Evolutionary conservation across 2,113 vertebrate species (phyloP).

Genomic region (Apteryx mantelli): DNA sequence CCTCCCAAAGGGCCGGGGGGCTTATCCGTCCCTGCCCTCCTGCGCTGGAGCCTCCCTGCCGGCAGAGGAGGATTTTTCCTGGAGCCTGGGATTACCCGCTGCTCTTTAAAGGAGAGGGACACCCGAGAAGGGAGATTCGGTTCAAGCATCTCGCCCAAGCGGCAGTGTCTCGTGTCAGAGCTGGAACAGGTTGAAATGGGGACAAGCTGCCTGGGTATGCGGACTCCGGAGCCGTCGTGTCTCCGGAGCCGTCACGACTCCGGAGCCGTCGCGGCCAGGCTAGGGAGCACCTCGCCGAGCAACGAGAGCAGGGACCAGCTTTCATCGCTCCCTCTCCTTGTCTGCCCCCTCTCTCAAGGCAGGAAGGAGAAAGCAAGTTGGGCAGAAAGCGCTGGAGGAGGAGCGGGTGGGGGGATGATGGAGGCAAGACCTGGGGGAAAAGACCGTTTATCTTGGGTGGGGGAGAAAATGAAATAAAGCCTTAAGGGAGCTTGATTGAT

Average conservation of each 20-base stretch:
- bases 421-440: background rate
- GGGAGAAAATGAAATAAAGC: background rate
- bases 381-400: background rate
- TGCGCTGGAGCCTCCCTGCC: background rate
- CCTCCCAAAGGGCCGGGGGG: background rate
- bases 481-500: background rate
- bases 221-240: too few species aligned
- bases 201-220: background rate
- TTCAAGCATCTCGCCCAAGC: background rate
- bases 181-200: fast-evolving
- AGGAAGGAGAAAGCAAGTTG: background rate
- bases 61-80: background rate
- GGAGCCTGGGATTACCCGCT: background rate
- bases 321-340: too few species aligned
- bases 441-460: background rate
- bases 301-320: too few species aligned
- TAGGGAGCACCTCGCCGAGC: too few species aligned
- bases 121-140: fast-evolving
- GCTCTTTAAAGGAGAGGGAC: background rate
- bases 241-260: background rate
- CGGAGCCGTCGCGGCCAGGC: too few species aligned
- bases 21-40: background rate
- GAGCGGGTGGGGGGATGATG: background rate
- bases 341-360: too few species aligned
- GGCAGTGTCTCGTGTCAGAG: background rate